Percentiles rank a stretch among this genome's conserved stretches.
These are phyloP conservation scores for Chironomus tepperi DNA, from an alignment of 1,140 invertebrate genomes.

Conservation along the genomic window DNA sequence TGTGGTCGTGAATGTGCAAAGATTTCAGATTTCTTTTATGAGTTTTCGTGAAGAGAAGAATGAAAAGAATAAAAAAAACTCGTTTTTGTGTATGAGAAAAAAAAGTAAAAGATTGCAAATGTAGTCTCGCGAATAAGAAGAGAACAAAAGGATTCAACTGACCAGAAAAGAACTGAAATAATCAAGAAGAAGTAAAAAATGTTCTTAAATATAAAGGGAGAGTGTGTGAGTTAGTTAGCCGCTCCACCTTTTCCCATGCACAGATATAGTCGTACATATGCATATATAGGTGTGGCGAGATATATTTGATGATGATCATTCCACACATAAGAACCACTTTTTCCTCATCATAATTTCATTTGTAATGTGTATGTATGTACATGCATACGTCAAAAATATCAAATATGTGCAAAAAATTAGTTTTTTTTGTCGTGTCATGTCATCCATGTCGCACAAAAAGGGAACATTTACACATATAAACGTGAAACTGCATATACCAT, in stretches of 20 bases:
- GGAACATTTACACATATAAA: constrained; percentile 7
- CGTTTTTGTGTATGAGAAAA: background rate
- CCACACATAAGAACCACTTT: too few relatives aligned
- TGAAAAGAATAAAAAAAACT: background rate
- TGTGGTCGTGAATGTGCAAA: background rate
- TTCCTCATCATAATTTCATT: too few relatives aligned
- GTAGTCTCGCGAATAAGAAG: too few relatives aligned
- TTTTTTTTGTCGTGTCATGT: too few relatives aligned
- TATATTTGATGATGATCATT: constrained; percentile 16
- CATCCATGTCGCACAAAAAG: background rate
- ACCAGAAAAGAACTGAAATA: too few relatives aligned
- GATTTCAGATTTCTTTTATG: too few relatives aligned
- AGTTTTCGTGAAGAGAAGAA: background rate
- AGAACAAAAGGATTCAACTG: too few relatives aligned
- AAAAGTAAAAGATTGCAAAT: too few relatives aligned
- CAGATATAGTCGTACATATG: background rate
- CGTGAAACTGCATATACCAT: background rate
- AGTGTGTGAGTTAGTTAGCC: background rate
- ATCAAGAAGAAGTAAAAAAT: too few relatives aligned
- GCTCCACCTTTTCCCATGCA: constrained; percentile 15
- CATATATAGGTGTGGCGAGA: background rate
- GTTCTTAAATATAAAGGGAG: too few relatives aligned
- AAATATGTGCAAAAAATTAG: background rate
- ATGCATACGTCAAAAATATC: background rate
- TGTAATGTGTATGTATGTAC: too few relatives aligned